A percentile compares a stretch with the other conserved stretches of the same genome.
Evolutionary conservation across 2,797 vertebrate genomes (phyloP).

Genomic region (Rhyacichthys aspro): DNA sequence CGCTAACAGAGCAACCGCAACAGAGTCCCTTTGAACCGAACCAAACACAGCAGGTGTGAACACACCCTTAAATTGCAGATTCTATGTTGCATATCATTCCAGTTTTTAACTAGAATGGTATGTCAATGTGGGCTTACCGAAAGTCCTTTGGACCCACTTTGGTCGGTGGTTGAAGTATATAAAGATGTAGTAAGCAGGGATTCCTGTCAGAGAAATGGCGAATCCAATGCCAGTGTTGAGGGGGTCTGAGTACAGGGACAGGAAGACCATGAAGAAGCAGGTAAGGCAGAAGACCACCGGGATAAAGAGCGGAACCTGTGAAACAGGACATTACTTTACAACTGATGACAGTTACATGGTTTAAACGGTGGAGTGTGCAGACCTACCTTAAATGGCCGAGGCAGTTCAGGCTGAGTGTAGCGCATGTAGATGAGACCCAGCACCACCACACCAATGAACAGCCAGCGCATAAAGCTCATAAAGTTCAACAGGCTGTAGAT

Average conservation of each 20-base stretch:
- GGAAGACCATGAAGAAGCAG: constrained; percentile 93
- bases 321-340: constrained; percentile 11
- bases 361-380: background rate
- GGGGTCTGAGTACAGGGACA: constrained; percentile 94
- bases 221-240: constrained; percentile 94
- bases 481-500: constrained; percentile 96
- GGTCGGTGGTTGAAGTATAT: constrained; percentile 88
- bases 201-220: constrained; percentile 90
- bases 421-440: constrained; percentile 93
- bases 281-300: constrained; percentile 91
- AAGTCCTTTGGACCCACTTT: constrained; percentile 69
- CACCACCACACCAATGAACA: constrained; percentile 95
- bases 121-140: constrained; percentile 56
- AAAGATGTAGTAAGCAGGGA: constrained; percentile 95
- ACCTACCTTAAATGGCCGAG: constrained; percentile 93
- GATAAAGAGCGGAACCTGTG: constrained; percentile 92
- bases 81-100: too few species aligned
- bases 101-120: too few species aligned
- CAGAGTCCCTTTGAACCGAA: too few species aligned
- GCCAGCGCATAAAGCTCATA: constrained; percentile 96
- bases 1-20: too few species aligned
- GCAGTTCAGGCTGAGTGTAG: constrained; percentile 91
- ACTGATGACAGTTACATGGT: background rate
- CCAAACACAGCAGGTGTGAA: too few species aligned
- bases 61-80: too few species aligned